Percentiles rank a stretch among this genome's conserved stretches.
These are phyloP conservation scores for Sipunculus nudus DNA, from an alignment of 2,888 invertebrate species.

Conservation along the genomic window DNA sequence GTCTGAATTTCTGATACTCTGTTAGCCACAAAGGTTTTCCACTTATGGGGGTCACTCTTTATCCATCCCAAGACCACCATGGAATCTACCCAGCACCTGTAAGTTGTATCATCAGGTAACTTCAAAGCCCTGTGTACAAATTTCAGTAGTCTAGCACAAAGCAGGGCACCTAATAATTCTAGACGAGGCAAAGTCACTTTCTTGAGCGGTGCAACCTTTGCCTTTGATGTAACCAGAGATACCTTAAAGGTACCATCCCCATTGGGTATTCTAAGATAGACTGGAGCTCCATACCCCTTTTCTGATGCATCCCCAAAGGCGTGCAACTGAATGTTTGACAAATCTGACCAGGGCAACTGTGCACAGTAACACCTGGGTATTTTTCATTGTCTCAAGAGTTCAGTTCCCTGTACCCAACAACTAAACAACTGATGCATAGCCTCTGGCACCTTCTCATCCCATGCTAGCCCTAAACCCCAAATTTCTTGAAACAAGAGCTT, in stretches of 20 bases:
- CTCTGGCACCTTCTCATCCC: slow-evolving; percentile 37
- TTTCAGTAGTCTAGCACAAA: slow-evolving; percentile 21
- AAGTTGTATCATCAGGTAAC: slow-evolving; percentile 22
- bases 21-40: background rate
- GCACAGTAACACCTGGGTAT: background rate
- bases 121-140: slow-evolving; percentile 33
- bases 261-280: slow-evolving; percentile 24
- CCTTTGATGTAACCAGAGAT: slow-evolving; percentile 26
- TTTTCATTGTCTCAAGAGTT: background rate
- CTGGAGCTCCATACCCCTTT: slow-evolving; percentile 36
- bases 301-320: slow-evolving; percentile 43
- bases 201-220: slow-evolving; percentile 41
- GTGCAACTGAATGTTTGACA: slow-evolving; percentile 13
- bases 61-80: background rate
- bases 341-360: background rate
- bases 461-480: slow-evolving; percentile 38
- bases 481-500: slow-evolving; percentile 43
- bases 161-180: slow-evolving; percentile 25
- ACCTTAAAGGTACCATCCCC: background rate
- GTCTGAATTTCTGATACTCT: background rate
- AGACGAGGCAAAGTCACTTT: slow-evolving; percentile 37
- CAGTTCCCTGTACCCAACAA: slow-evolving; percentile 6
- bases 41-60: background rate
- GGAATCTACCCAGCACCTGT: slow-evolving; percentile 32
- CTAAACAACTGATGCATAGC: background rate